Conservation (phyloP, 2,888 invertebrate genomes). For the Lordiphosa fenestrarum region DNA sequence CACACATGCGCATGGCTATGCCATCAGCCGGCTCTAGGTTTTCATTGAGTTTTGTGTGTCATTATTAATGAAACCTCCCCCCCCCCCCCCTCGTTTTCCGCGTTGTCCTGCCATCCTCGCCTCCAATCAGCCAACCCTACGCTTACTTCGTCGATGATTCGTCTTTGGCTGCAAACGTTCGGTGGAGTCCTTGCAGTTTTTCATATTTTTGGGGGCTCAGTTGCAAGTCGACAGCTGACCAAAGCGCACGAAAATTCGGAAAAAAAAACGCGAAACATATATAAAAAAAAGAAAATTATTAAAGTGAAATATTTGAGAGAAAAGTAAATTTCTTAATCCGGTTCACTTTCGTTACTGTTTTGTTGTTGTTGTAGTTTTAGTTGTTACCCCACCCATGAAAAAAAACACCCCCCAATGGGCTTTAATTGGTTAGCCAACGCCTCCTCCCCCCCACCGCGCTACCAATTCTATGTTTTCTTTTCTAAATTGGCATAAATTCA, state of each 20-base stretch:
- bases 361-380: background rate
- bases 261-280: slow-evolving; percentile 24
- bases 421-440: slow-evolving; percentile 38
- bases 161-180: slow-evolving; percentile 31
- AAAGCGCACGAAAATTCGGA: slow-evolving; percentile 68
- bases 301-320: slow-evolving; percentile 27
- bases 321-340: slow-evolving; percentile 28
- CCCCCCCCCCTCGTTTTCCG: background rate
- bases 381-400: slow-evolving; percentile 15
- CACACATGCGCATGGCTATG: slow-evolving; percentile 57
- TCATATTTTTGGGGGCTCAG: slow-evolving; percentile 51
- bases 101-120: background rate
- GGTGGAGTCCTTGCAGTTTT: slow-evolving; percentile 54
- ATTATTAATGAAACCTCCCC: slow-evolving; percentile 54
- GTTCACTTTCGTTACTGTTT: slow-evolving; percentile 11
- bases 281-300: slow-evolving; percentile 21
- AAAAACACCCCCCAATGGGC: slow-evolving; percentile 12
- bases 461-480: background rate
- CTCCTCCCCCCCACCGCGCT: slow-evolving; percentile 8
- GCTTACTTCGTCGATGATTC: slow-evolving; percentile 21
- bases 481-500: slow-evolving; percentile 53
- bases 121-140: background rate
- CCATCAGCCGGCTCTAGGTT: slow-evolving; percentile 46
- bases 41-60: slow-evolving; percentile 41
- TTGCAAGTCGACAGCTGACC: slow-evolving; percentile 75